Conservation (phyloP, 2,113 vertebrate genomes). For the Tiliqua scincoides region DNA sequence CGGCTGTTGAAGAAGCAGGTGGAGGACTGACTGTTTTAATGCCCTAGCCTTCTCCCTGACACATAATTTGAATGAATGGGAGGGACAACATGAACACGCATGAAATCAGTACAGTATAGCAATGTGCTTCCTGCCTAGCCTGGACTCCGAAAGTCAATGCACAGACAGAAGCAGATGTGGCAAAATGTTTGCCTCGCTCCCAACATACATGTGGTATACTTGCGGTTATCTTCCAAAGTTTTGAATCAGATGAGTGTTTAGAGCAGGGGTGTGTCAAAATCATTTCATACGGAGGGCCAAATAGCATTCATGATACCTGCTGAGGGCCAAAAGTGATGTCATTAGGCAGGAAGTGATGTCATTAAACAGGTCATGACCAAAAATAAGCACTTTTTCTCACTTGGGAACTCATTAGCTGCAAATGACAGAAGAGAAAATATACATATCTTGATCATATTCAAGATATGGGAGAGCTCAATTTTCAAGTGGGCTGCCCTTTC, state of each 20-base stretch:
- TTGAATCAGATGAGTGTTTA: neutral
- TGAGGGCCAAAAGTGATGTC: too few relatives aligned
- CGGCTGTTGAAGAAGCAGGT: neutral
- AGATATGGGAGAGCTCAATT: too few relatives aligned
- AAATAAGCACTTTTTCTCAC: too few relatives aligned
- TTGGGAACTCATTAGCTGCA: too few relatives aligned
- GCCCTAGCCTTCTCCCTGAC: neutral
- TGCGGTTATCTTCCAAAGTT: neutral
- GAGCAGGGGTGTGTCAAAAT: too few relatives aligned
- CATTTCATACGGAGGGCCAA: too few relatives aligned
- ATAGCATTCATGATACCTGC: too few relatives aligned
- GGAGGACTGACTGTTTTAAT: neutral
- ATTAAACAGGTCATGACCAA: too few relatives aligned
- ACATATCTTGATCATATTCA: too few relatives aligned
- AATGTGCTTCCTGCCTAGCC: neutral
- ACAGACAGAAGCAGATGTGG: neutral
- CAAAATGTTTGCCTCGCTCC: neutral
- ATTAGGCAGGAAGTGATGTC: too few relatives aligned
- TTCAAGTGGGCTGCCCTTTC: too few relatives aligned
- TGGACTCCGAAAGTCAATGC: neutral
- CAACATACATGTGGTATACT: neutral
- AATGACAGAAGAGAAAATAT: too few relatives aligned
- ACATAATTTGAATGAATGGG: neutral
- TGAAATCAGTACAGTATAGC: neutral
- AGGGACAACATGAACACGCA: neutral